Evolutionary conservation across 2,113 vertebrate genomes (phyloP), one percentile per base, ranked within the genome.

Genomic region (Podarcis cretensis): DNA sequence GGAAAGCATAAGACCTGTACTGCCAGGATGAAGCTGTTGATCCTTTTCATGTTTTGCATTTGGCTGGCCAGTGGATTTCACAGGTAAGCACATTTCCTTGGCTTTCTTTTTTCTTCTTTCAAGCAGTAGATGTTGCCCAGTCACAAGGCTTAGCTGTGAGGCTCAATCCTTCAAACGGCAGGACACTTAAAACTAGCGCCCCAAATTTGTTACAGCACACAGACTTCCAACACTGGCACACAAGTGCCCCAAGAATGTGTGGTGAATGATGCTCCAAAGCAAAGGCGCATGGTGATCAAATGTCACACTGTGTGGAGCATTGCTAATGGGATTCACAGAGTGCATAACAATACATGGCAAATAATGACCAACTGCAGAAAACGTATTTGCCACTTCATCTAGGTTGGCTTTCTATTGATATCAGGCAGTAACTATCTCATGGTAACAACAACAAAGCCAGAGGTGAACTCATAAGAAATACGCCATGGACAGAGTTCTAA

Each of bases 51-150:
- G 37, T 80, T 96, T 87, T 94, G 90, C 73, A 21, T 93, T 18
- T 27, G 54, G 83, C 43, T 94, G 81, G 89, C 82, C 84, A n/a
- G 79, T 0, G 0, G 92, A 82, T 75, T 96, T 21, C 89, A 82
- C 6, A 94, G 96, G 96, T 96, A 91, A 95, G 89, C 35, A 66
- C 43, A 57, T 23, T 35, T 79, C 73, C 75, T 16, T 7, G 57
- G 76, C 0, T 48, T 85, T 43, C 20, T 59, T 37, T 74, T 4
- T 0, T 0, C 1, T 3, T 21, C 30, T 30, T 66, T 27, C 43
- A 25, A 54, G 23, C 20, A 25, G 18, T 3, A 21, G 75, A 57
- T 40, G 57, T 23, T 81, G 9, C n/a, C 32, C 18, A 0, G 0
- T 12, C 8, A 69, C 43, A 84, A 78, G 20, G 37, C 59, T 21